Conservation (phyloP, 1,140 invertebrate genomes). For the Sarcophaga bullata region DNA sequence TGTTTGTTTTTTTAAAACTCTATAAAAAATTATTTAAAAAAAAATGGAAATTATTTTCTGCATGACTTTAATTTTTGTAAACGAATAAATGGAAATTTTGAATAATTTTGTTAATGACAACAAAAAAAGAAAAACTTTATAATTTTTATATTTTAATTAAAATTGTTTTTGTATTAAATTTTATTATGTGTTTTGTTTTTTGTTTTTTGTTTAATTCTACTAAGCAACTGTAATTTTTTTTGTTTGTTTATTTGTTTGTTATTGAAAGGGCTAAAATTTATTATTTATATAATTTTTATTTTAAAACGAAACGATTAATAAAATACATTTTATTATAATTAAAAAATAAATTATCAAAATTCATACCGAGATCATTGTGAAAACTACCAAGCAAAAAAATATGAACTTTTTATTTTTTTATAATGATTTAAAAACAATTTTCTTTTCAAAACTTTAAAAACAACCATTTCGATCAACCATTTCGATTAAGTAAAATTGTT, state of each 20-base stretch:
- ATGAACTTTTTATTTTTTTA: constrained; percentile 33
- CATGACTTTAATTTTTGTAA: not conserved
- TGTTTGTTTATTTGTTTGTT: not conserved
- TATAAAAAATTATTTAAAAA: not conserved
- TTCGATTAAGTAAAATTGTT: not conserved
- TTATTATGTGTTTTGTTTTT: not conserved
- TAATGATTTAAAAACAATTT: not conserved
- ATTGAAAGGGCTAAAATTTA: constrained; percentile 23
- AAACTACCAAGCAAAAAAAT: constrained; percentile 58
- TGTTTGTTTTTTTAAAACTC: not conserved
- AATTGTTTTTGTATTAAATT: not conserved
- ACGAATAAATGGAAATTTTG: constrained; percentile 5
- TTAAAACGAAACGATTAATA: not conserved
- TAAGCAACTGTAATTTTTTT: constrained; percentile 32
- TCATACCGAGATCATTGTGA: constrained; percentile 65
- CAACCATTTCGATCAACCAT: no score
- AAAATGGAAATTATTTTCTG: not conserved
- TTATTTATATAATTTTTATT: constrained; percentile 2
- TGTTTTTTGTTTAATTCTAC: constrained; percentile 17
- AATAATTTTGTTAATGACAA: not conserved
- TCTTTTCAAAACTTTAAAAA: not conserved
- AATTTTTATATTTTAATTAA: no score
- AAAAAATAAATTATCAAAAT: constrained; percentile 60
- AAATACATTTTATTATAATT: not conserved
- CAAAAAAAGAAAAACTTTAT: no score